Base-by-base conservation (phyloP, 37 sponge, comb jelly and placozoan species). In the Aplysina aerophoba region DNA sequence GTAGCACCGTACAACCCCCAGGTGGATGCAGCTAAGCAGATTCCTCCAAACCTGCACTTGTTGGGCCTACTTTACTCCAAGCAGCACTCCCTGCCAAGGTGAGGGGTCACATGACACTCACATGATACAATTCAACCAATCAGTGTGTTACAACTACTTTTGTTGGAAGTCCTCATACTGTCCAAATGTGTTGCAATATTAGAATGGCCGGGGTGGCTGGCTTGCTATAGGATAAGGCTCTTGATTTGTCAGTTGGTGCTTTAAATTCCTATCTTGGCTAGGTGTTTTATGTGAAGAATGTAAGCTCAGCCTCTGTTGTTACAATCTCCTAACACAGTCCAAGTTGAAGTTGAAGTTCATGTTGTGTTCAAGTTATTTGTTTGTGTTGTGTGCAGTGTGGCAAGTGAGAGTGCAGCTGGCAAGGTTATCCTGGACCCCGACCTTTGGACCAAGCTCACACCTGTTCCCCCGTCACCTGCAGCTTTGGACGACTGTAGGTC, bases 1-100 rank as follows among this genome's bases (percentile, higher is more conserved):
- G 54, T 75, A 14, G 22, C 37, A 36, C 53, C 78, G 0, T 75
- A 39, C 53, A 24, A 36, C 53, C 53, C 53, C 3, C 0, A 40
- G 15, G 24, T 36, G 15, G 78, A 40, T 41, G 4, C 37, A 41
- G 1, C 24, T 78, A 64, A 82, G 65, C 88, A 90, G 87, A 40
- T 90, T 21, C 66, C 78, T 65, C 87, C 87, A 21, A 64, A 86
- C 50, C 8, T 79, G 39, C 75, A 82, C 67, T 0, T 90, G 68
- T 66, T 90, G 31, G 90, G 90, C 33, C 54, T 86, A 16, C 44
- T 50, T 4, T 75, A 75, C 53, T 31, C 24, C 21, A 39, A 50
- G 25, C 41, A 75, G 53, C 53, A 75, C 78, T 36, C 22, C 21
- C 54, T 75, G 33, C n/a, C 37, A 38, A 31, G 37, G 78, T 75